Conservation (phyloP, 1,140 invertebrate genomes). For the Drosophila albomicans region DNA sequence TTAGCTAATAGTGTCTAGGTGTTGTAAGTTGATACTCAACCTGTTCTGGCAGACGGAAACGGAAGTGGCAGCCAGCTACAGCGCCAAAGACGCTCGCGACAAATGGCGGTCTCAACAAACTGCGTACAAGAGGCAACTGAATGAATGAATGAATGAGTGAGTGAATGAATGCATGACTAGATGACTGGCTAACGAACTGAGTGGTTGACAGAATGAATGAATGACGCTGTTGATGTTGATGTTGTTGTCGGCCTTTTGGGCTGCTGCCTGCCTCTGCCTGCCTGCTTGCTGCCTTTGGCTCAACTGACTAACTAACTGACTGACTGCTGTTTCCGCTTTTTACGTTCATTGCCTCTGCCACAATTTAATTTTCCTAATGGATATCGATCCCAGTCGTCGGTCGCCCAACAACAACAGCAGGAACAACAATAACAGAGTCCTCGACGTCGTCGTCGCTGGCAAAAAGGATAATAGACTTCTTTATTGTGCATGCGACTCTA, state of each 20-base stretch:
- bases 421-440: conserved; percentile 31
- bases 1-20: neutral
- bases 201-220: conserved; percentile 58
- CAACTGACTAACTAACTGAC: conserved; percentile 62
- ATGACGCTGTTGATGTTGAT: conserved; percentile 56
- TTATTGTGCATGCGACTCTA: conserved; percentile 85
- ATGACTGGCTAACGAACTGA: conserved; percentile 12
- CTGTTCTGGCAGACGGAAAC: conserved; percentile 51
- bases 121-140: conserved; percentile 12
- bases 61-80: conserved; percentile 37
- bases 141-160: conserved; percentile 25
- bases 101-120: conserved; percentile 49
- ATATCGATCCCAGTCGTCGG: conserved; percentile 79
- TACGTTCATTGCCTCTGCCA: conserved; percentile 85
- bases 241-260: conserved; percentile 40
- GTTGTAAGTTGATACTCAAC: conserved; percentile 25
- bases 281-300: conserved; percentile 17
- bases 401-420: conserved; percentile 45
- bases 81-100: conserved; percentile 47
- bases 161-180: conserved; percentile 26
- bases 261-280: conserved; percentile 7
- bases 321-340: conserved; percentile 79
- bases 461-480: conserved; percentile 85
- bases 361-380: conserved; percentile 85
- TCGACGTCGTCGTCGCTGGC: conserved; percentile 58